Evolutionary conservation across 2,797 vertebrate genomes (phyloP).

Genomic region (Poliocrania exsul): DNA sequence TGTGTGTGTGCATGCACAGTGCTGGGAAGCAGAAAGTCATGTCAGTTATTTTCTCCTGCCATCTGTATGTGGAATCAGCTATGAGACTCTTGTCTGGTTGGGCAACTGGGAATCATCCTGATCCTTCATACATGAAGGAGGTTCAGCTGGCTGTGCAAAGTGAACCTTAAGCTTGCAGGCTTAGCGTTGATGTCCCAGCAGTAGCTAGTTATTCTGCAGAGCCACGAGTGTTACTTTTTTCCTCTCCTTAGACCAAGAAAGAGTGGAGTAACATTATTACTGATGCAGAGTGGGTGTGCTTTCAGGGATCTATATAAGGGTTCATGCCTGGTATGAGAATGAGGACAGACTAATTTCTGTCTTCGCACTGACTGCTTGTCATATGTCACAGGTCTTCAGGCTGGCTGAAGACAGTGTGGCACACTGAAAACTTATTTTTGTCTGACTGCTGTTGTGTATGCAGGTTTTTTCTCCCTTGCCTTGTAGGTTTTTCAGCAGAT

Average conservation of each 20-base stretch:
- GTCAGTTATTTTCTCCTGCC: neutral
- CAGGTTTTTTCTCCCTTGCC: neutral
- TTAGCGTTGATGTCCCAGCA: neutral
- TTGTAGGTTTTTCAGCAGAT: neutral
- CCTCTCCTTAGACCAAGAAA: neutral
- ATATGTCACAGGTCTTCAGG: neutral
- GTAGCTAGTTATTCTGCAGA: neutral
- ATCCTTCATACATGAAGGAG: neutral
- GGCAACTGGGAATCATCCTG: neutral
- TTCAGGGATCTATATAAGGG: neutral
- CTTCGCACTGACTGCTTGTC: neutral
- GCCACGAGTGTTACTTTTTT: neutral
- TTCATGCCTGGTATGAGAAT: neutral
- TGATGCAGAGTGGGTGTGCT: neutral
- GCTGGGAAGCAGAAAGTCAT: neutral
- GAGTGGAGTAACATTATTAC: neutral
- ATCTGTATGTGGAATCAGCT: neutral
- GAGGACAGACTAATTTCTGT: neutral
- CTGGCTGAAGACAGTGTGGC: neutral
- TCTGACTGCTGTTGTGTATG: neutral
- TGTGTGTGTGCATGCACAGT: fast-evolving
- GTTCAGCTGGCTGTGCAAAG: neutral
- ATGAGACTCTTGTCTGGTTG: neutral
- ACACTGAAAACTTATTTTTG: neutral
- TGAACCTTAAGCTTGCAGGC: neutral